phyloP scores from a whole-genome alignment of 2,888 invertebrate genomes.

The Encarsia formosa region DNA sequence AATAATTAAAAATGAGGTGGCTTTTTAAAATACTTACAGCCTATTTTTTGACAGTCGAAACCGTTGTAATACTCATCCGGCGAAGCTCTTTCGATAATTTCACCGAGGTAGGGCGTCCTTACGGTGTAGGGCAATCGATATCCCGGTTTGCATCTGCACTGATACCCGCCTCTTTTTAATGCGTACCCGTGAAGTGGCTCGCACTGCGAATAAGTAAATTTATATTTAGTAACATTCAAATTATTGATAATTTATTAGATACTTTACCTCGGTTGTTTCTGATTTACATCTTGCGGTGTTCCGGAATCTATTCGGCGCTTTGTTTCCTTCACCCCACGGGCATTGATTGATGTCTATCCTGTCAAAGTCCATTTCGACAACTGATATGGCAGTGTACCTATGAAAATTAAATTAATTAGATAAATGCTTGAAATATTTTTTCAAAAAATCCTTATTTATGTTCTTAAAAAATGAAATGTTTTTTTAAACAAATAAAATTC shows the following conservation, averaged over 20 bases:
- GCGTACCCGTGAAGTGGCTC: conserved; percentile 97
- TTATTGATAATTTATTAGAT: too few relatives aligned
- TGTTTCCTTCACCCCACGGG: conserved; percentile 83
- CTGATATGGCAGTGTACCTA: conserved; percentile 86
- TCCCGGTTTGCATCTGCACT: conserved; percentile 88
- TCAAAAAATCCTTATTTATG: too few relatives aligned
- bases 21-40: conserved; percentile 79
- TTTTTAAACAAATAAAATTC: too few relatives aligned
- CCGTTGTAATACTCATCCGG: conserved; percentile 88
- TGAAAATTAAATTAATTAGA: too few relatives aligned
- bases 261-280: conserved; percentile 80
- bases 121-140: conserved; percentile 81
- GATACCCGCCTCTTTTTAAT: conserved; percentile 90
- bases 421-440: too few relatives aligned
- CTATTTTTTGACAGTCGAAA: conserved; percentile 87
- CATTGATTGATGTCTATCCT: conserved; percentile 97
- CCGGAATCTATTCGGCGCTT: conserved; percentile 80
- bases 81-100: conserved; percentile 89
- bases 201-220: too few relatives aligned
- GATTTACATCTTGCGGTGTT: conserved; percentile 88
- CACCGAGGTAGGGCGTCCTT: conserved; percentile 86
- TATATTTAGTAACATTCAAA: not conserved
- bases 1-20: conserved; percentile 32
- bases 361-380: conserved; percentile 94
- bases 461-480: too few relatives aligned